These are phyloP conservation scores for Hirudo medicinalis DNA, from an alignment of 1,140 invertebrate species.

Conservation along the genomic window DNA sequence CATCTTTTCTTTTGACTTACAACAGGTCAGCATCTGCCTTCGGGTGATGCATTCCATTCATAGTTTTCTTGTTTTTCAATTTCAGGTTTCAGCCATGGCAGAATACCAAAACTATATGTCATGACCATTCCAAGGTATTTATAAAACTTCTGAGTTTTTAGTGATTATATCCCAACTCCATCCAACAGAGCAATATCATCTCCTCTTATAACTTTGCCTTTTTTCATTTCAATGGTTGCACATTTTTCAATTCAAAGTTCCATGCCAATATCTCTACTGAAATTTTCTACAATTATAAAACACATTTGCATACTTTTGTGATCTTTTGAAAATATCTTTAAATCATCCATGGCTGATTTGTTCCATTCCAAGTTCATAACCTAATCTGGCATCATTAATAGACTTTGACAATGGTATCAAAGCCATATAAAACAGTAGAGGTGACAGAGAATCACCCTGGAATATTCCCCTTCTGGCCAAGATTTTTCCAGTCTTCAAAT, in stretches of 20 bases:
- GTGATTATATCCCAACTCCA: not conserved
- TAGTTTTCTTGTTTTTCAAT: not conserved
- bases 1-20: no score
- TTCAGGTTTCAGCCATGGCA: not conserved
- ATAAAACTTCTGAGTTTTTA: not conserved
- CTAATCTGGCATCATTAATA: not conserved
- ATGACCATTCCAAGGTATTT: not conserved
- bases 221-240: slow-evolving; percentile 5
- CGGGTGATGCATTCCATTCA: no score
- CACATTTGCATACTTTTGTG: not conserved
- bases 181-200: not conserved
- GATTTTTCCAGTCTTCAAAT: not conserved
- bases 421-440: not conserved
- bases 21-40: no score
- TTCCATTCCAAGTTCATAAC: not conserved
- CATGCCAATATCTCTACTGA: slow-evolving; percentile 2
- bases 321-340: not conserved
- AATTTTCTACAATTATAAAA: not conserved
- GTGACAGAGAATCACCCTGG: not conserved
- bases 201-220: not conserved
- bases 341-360: not conserved
- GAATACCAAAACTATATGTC: not conserved
- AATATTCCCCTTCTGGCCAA: not conserved
- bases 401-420: not conserved
- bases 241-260: not conserved